Conservation (phyloP, 2,113 vertebrate species). For the Nesoenas mayeri region DNA sequence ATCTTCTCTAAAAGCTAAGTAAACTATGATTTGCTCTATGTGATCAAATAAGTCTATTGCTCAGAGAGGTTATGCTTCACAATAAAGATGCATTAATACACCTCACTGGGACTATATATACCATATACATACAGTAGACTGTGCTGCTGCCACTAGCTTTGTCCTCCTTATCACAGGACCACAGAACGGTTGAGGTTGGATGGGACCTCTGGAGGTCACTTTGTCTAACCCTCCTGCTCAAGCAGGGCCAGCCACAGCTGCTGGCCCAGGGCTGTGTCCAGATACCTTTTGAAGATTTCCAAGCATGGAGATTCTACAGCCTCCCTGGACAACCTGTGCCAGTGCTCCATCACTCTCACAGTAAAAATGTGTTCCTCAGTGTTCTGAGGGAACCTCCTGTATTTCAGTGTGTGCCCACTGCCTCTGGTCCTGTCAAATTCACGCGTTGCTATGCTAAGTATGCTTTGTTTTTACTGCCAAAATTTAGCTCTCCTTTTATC, state of each 20-base stretch:
- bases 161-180: neutral
- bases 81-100: neutral
- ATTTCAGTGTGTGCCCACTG: fast-evolving
- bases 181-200: neutral
- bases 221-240: neutral
- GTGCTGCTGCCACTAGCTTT: neutral
- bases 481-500: neutral
- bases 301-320: neutral
- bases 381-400: neutral
- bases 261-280: neutral
- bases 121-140: neutral
- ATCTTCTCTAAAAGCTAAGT: neutral
- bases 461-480: neutral
- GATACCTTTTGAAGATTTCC: neutral
- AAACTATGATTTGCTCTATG: neutral
- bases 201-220: neutral
- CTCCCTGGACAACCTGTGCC: neutral
- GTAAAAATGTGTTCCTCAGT: neutral
- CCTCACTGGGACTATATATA: neutral
- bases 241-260: neutral
- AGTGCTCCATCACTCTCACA: neutral
- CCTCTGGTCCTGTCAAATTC: neutral
- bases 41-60: neutral
- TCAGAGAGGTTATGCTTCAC: neutral
- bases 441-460: neutral